Percentiles rank a stretch among this genome's conserved stretches.
Evolutionary conservation across 2,888 invertebrate genomes (phyloP).

Genomic region (Cantharis flavilabris): DNA sequence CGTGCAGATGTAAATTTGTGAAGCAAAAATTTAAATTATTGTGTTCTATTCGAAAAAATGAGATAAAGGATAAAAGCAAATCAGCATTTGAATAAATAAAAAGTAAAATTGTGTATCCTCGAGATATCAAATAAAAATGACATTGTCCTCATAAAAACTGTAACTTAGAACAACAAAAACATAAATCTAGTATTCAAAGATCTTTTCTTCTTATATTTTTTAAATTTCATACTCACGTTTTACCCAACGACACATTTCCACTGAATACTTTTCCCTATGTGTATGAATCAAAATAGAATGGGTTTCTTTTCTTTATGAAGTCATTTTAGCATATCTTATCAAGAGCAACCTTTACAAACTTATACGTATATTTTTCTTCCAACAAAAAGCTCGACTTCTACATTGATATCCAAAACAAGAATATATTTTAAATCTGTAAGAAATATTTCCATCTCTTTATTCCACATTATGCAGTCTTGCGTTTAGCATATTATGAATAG

Average conservation of each 20-base stretch:
- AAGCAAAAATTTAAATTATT: neutral
- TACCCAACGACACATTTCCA: neutral
- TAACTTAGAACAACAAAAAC: neutral
- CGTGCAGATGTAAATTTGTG: neutral
- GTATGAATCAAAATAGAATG: conserved; percentile 2
- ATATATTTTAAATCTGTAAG: neutral
- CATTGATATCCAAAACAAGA: neutral
- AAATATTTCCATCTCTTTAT: neutral
- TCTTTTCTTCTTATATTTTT: neutral
- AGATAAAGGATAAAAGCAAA: neutral
- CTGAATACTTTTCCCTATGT: neutral
- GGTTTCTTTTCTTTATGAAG: neutral
- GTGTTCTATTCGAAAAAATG: neutral
- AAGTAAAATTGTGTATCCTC: neutral
- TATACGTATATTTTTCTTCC: neutral
- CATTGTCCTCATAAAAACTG: neutral
- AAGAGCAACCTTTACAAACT: neutral
- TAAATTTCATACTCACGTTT: neutral
- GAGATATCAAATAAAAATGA: neutral
- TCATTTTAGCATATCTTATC: conserved; percentile 1
- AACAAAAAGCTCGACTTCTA: neutral
- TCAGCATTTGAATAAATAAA: neutral
- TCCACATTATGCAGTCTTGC: neutral
- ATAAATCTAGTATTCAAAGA: neutral
- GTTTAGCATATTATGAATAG: neutral